These are phyloP conservation scores for Standfussiana lucernea DNA, from an alignment of 2,888 invertebrate species.

Conservation along the genomic window DNA sequence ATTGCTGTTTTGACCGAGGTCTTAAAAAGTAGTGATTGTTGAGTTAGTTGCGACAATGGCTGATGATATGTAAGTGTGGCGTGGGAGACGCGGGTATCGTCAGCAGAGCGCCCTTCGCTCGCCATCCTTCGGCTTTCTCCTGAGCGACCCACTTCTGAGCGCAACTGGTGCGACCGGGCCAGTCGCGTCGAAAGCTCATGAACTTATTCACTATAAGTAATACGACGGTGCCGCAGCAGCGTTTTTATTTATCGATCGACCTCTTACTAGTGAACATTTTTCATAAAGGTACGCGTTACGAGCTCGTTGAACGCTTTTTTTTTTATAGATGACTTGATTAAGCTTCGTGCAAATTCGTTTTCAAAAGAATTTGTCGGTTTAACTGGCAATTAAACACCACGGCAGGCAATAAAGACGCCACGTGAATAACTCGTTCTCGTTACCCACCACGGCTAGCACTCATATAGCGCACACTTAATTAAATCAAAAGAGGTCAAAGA, in stretches of 20 bases:
- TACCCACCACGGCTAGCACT: slow-evolving; percentile 24
- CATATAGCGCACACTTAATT: slow-evolving; percentile 53
- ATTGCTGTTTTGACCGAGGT: slow-evolving; percentile 22
- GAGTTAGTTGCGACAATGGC: slow-evolving; percentile 17
- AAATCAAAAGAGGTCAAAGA: slow-evolving; percentile 66
- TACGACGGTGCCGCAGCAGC: neutral
- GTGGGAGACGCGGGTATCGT: slow-evolving; percentile 17
- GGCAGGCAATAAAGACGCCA: slow-evolving; percentile 19
- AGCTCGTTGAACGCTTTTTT: neutral
- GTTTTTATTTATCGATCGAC: slow-evolving; percentile 31
- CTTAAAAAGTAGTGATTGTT: slow-evolving; percentile 24
- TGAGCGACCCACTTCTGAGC: slow-evolving; percentile 43
- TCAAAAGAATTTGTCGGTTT: slow-evolving; percentile 7
- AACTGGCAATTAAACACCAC: slow-evolving; percentile 8
- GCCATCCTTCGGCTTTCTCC: slow-evolving; percentile 56
- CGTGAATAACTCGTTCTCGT: slow-evolving; percentile 23
- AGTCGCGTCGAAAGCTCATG: slow-evolving; percentile 44
- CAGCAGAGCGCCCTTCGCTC: neutral
- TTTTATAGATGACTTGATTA: neutral
- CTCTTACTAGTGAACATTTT: slow-evolving; percentile 6
- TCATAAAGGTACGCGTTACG: neutral
- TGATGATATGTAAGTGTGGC: slow-evolving; percentile 1
- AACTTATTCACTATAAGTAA: slow-evolving; percentile 35
- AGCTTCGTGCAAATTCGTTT: neutral
- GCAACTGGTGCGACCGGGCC: slow-evolving; percentile 48